Percentiles rank a stretch among this genome's conserved stretches.
phyloP scores from a whole-genome alignment of 2,797 vertebrate genomes.

The Spondyliosoma cantharus region DNA sequence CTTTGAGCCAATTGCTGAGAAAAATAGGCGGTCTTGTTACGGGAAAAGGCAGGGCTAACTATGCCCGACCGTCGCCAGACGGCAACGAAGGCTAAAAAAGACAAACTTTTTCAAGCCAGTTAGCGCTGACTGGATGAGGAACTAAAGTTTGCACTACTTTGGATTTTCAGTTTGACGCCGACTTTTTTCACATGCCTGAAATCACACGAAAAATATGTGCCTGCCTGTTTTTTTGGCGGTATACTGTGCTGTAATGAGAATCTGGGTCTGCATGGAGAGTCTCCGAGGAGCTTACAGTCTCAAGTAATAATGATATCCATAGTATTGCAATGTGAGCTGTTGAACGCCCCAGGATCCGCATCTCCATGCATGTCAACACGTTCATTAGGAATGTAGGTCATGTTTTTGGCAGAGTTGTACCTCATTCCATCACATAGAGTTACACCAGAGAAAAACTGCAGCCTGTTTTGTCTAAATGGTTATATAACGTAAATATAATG shows the following conservation, averaged over 20 bases:
- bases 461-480: conserved; percentile 19
- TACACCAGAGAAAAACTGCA: conserved; percentile 55
- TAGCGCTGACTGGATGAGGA: conserved; percentile 56
- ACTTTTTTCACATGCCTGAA: not conserved
- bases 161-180: conserved; percentile 1
- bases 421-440: conserved; percentile 71
- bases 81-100: conserved; percentile 75
- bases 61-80: conserved; percentile 64
- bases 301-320: conserved; percentile 71
- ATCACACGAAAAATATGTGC: not conserved
- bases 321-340: conserved; percentile 74
- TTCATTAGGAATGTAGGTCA: conserved; percentile 82
- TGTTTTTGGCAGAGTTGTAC: conserved; percentile 75
- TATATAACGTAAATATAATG: conserved; percentile 1
- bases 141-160: conserved; percentile 37
- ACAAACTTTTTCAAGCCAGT: conserved; percentile 66
- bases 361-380: conserved; percentile 80
- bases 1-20: conserved; percentile 70
- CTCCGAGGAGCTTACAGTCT: conserved; percentile 44
- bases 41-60: conserved; percentile 85
- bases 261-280: conserved; percentile 49
- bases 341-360: conserved; percentile 67
- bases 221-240: conserved; percentile 21
- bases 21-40: conserved; percentile 82
- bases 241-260: conserved; percentile 22